These are phyloP conservation scores for Riptortus pedestris DNA, from an alignment of 1,140 invertebrate species.

Conservation along the genomic window DNA sequence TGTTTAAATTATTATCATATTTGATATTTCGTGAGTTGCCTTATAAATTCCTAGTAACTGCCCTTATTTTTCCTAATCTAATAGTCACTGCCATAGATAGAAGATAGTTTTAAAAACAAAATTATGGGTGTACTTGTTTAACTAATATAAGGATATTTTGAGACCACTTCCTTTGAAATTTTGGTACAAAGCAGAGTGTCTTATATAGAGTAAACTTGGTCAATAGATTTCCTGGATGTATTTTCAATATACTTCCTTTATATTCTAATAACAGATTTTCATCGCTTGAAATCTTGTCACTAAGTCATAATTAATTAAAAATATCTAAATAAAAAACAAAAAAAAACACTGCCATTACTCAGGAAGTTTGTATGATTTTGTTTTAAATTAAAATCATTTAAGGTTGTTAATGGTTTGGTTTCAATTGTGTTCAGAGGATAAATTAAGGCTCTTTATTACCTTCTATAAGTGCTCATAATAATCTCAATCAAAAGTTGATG, in stretches of 20 bases:
- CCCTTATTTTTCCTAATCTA: no score
- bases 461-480: slow-evolving; percentile 12
- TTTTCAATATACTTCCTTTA: slow-evolving; percentile 16
- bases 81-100: slow-evolving; percentile 16
- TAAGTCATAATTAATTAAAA: no score
- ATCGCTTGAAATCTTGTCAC: slow-evolving; percentile 6
- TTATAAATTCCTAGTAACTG: background rate
- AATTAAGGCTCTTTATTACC: background rate
- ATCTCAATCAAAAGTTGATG: slow-evolving; percentile 8
- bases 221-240: slow-evolving; percentile 18
- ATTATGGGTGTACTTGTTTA: background rate
- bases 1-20: background rate
- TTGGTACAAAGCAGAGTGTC: slow-evolving; percentile 25
- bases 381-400: background rate
- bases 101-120: background rate
- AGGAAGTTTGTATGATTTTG: background rate
- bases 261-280: slow-evolving; percentile 1
- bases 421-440: background rate
- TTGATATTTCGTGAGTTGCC: slow-evolving; percentile 8
- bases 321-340: slow-evolving; percentile 1
- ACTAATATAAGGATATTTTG: slow-evolving; percentile 1
- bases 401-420: background rate
- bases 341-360: slow-evolving; percentile 13
- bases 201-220: slow-evolving; percentile 13
- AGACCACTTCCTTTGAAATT: slow-evolving; percentile 11